A percentile compares a stretch with the other conserved stretches of the same genome.
Conservation (phyloP, 2,113 vertebrate species). For the Stigmatopora nigra region DNA sequence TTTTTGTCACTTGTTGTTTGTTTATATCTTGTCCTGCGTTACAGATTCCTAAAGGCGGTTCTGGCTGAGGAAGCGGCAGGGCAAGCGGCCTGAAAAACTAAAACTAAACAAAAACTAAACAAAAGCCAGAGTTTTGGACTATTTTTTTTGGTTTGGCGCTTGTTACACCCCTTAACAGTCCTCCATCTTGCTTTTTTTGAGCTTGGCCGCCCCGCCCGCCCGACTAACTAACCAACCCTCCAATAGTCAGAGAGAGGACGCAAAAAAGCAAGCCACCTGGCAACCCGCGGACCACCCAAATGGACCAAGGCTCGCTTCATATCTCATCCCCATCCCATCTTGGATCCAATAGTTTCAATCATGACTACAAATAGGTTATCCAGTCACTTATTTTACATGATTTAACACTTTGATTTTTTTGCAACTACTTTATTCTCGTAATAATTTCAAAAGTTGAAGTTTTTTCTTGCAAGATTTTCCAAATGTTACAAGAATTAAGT, state of each 20-base stretch:
- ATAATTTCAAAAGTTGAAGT: too few species aligned
- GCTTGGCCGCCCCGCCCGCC: background rate
- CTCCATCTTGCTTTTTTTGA: background rate
- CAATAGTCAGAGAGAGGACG: constrained; percentile 55
- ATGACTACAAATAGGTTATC: background rate
- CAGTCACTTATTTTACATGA: background rate
- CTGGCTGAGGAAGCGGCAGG: constrained; percentile 74
- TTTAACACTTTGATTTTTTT: too few species aligned
- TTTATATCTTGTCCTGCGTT: constrained; percentile 57
- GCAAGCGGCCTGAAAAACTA: constrained; percentile 71
- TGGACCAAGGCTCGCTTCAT: background rate
- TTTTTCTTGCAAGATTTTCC: too few species aligned
- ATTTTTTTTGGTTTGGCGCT: background rate
- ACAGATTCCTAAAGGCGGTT: constrained; percentile 90
- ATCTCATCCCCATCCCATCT: constrained; percentile 13
- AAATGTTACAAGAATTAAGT: too few species aligned
- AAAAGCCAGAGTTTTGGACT: background rate
- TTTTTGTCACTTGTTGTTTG: constrained; percentile 49
- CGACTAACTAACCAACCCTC: background rate
- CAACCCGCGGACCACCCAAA: constrained; percentile 3
- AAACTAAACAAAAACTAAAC: background rate
- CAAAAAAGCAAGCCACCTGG: constrained; percentile 22
- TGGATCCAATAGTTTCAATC: background rate
- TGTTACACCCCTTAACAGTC: background rate
- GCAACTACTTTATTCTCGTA: too few species aligned